Base-by-base conservation (phyloP, 1,140 invertebrate genomes). In the Dinoponera quadriceps region DNA sequence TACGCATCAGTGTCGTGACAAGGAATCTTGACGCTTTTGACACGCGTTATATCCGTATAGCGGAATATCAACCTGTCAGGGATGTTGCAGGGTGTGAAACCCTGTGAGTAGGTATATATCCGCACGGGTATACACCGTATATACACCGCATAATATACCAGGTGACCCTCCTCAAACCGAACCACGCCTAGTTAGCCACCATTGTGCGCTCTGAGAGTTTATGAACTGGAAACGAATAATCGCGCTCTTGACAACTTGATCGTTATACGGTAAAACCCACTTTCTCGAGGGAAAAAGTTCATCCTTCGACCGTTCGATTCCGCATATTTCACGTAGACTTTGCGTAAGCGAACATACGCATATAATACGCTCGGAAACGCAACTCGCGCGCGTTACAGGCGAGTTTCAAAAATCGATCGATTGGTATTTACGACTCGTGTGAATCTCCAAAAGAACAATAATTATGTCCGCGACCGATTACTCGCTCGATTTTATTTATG, bases 161-260 rank as follows among this genome's bases (percentile, higher is more conserved):
- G 86, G 87, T 90, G 90, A 91, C 90, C 90, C 91, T 91, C 88
- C 89, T 91, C 87, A 90, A 88, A 90, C 65, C 86, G 81, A 88
- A 86, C 90, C 88, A 86, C 90, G 88, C 90, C 89, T 91, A 89
- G 90, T 91, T 91, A 91, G 90, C 86, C 83, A 82, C 74, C 71
- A 91, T 91, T 91, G 90, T 91, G 68, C 75, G 54, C 63, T 60
- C 66, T 51, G 63, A 60, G 68, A 85, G 75, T 90, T 90, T 90
- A 90, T 89, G 89, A 90, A 90, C 89, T 90, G 87, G 89, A 90
- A 90, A 90, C 83, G 85, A 85, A 81, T 74, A 82, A 84, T 89
- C 87, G 71, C 78, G 54, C 68, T 83, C 82, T 54, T 90, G 90
- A 90, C 89, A 89, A 90, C 90, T 90, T 90, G 90, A 90, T 90